These are phyloP conservation scores for Baronia brevicornis DNA, from an alignment of 2,888 invertebrate species.

Conservation along the genomic window DNA sequence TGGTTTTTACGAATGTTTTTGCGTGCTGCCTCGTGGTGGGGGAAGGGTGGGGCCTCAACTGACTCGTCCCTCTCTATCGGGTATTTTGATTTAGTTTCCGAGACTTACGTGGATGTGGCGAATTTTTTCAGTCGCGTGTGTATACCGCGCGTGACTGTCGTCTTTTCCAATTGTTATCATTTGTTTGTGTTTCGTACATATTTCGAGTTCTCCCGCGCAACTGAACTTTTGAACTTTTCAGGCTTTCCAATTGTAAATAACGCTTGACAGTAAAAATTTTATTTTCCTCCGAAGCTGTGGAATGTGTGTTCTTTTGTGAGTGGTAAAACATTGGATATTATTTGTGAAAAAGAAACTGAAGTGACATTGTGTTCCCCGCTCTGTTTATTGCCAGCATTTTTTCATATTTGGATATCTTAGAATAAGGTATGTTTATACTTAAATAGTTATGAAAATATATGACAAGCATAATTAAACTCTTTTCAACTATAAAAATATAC, in stretches of 20 bases:
- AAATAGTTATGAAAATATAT: too few species aligned
- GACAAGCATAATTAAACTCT: too few species aligned
- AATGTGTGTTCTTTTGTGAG: constrained; percentile 27
- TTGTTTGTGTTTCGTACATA: constrained; percentile 28
- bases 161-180: constrained; percentile 44
- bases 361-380: constrained; percentile 36
- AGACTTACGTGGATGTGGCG: constrained; percentile 72
- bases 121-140: constrained; percentile 74
- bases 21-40: constrained; percentile 60
- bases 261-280: constrained; percentile 30
- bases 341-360: constrained; percentile 27
- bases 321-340: constrained; percentile 36
- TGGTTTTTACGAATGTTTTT: constrained; percentile 74
- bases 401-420: constrained; percentile 61
- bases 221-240: constrained; percentile 38
- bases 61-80: constrained; percentile 72
- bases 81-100: constrained; percentile 76
- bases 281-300: constrained; percentile 28
- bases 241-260: constrained; percentile 36
- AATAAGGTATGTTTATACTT: constrained; percentile 50
- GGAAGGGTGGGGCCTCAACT: constrained; percentile 67
- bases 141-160: constrained; percentile 60
- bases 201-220: constrained; percentile 44
- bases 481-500: too few species aligned
- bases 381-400: constrained; percentile 27